Base-by-base conservation (phyloP, 2,888 invertebrate species). In the Brachyptera putata region DNA sequence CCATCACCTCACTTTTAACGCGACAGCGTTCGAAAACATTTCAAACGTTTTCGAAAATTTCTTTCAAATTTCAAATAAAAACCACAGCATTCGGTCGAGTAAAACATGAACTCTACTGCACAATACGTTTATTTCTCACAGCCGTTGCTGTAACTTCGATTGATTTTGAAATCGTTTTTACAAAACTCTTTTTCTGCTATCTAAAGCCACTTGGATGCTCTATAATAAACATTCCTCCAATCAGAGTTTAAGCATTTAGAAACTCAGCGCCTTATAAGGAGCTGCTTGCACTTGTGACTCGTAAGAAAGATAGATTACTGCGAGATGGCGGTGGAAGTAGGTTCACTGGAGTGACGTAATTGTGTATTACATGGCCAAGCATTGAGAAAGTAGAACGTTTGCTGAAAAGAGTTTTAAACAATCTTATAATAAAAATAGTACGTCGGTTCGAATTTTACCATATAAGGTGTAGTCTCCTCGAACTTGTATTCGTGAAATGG, bases 341-440 rank as follows among this genome's bases (percentile, higher is more conserved):
- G 4, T 5, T 21, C 4, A n/a, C 21, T 22, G 21, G 24, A 2
- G 24, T 53, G 53, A 53, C 36, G 53, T 53, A 16, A 36, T 36
- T 34, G 34, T 3, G 18, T 36, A 14, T 16, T 24, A 46, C 22
- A 46, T 46, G 46, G 46, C 46, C 53, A 36, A 36, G 34, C 21
- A 36, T 46, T 21, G 34, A 34, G 53, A 53, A 53, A 53, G 53
- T 53, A 34, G 53, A 16, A 36, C 53, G 53, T 34, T 53, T 43
- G 30, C 21, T 43, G 43, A 21, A 9, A 14, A 18, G 5, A 7
- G 43, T 13, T 16, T 43, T 13, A 18, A 4, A 18, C 21, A 16
- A 14, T 43, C 13, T 22, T 46, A 16, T n/a, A 41, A 41, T n/a
- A 41, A 30, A 41, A 41, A 41, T 41, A 5, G 41, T 21, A n/a